phyloP scores from a whole-genome alignment of 2,113 vertebrate species.

The Sorex fumeus region DNA sequence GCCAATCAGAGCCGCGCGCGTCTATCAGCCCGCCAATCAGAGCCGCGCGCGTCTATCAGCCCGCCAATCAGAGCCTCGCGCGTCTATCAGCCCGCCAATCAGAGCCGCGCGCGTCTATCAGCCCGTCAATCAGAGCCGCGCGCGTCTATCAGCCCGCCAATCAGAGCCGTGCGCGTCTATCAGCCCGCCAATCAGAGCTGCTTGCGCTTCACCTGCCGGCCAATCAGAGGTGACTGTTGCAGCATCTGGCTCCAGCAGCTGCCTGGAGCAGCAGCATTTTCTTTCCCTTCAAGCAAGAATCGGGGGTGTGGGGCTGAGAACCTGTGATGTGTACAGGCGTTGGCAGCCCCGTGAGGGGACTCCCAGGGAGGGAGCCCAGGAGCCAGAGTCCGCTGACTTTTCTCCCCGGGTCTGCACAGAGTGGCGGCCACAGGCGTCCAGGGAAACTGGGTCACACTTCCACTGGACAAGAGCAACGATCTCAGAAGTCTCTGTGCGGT shows the following conservation, averaged over 20 bases:
- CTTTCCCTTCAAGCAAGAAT: slow-evolving; percentile 70
- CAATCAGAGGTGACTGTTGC: too few relatives aligned
- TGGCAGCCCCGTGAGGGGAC: slow-evolving; percentile 2
- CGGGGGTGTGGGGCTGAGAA: slow-evolving; percentile 61
- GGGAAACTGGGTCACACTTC: fast-evolving
- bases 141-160: too few relatives aligned
- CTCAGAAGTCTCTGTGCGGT: slow-evolving; percentile 22
- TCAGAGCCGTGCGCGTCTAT: too few relatives aligned
- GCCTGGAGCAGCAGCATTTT: slow-evolving; percentile 66
- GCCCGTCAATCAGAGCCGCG: too few relatives aligned
- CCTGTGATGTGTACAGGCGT: slow-evolving; percentile 44
- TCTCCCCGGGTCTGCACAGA: background rate
- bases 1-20: too few relatives aligned
- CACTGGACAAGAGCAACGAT: slow-evolving; percentile 18
- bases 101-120: background rate
- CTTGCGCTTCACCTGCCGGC: too few relatives aligned
- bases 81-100: too few relatives aligned
- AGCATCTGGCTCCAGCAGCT: slow-evolving; percentile 85
- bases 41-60: too few relatives aligned
- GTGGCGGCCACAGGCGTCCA: background rate
- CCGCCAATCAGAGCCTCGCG: too few relatives aligned
- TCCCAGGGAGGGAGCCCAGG: slow-evolving; percentile 10
- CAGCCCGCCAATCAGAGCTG: too few relatives aligned
- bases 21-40: too few relatives aligned
- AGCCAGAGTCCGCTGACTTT: background rate